These are phyloP conservation scores for Myotis lucifugus DNA, from an alignment of 2,113 vertebrate genomes.

Conservation along the genomic window DNA sequence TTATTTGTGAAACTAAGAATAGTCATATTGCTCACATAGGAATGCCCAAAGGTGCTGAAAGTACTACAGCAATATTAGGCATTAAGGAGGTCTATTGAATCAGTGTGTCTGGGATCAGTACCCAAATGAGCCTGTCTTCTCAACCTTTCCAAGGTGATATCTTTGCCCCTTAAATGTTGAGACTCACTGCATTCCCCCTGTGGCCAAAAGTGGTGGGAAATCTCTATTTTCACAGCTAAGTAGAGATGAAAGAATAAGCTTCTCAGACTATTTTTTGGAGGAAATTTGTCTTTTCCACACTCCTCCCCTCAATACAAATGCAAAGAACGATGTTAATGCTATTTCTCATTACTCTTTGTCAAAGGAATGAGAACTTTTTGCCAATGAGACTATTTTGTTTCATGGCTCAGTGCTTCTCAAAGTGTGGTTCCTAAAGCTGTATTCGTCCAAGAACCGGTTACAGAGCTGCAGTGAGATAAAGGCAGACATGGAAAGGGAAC, in stretches of 20 bases:
- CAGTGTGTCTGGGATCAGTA: background rate
- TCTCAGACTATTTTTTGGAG: background rate
- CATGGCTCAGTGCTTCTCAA: background rate
- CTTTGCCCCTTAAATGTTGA: background rate
- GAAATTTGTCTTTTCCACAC: background rate
- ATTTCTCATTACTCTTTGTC: conserved; percentile 23
- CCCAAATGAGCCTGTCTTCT: background rate
- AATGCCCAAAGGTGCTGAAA: background rate
- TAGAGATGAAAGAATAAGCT: background rate
- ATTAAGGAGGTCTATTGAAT: background rate
- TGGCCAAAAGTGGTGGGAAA: background rate
- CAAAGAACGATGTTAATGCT: background rate
- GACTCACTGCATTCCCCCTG: background rate
- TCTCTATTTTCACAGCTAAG: background rate
- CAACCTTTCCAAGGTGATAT: background rate
- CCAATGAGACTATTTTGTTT: background rate
- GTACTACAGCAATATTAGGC: background rate
- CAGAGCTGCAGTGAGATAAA: background rate
- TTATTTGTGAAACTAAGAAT: background rate
- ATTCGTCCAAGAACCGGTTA: background rate
- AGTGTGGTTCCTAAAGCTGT: background rate
- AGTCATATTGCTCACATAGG: background rate
- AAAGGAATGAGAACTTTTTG: background rate
- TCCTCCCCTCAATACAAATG: background rate
- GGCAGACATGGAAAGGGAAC: background rate